phyloP scores from a whole-genome alignment of 1,140 invertebrate genomes.

The Stenopsyche tienmushanensis region DNA sequence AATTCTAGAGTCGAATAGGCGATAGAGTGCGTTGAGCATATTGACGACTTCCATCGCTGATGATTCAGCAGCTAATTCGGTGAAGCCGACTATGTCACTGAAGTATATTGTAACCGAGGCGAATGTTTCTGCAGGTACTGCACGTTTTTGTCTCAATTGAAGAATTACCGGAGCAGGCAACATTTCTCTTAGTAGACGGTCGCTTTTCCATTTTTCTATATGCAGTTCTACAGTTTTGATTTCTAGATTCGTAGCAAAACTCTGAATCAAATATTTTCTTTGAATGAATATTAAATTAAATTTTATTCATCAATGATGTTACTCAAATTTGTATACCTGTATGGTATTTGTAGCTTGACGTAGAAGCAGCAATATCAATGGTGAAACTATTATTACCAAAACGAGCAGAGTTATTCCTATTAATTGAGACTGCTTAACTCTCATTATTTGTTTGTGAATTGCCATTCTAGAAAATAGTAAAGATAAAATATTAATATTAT shows the following conservation, averaged over 20 bases:
- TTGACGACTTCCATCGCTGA: conserved; percentile 84
- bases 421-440: too few species aligned
- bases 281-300: conserved; percentile 3
- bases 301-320: conserved; percentile 17
- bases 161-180: conserved; percentile 71
- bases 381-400: conserved; percentile 76
- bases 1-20: conserved; percentile 80
- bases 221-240: conserved; percentile 80
- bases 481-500: too few species aligned
- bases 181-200: conserved; percentile 81
- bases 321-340: conserved; percentile 60
- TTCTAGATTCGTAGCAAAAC: conserved; percentile 76
- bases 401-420: conserved; percentile 75
- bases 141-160: conserved; percentile 70
- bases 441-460: too few species aligned
- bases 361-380: conserved; percentile 80
- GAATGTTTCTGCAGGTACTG: conserved; percentile 79
- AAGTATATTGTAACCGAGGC: conserved; percentile 84
- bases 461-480: too few species aligned
- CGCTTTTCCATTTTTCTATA: conserved; percentile 80
- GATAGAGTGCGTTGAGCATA: conserved; percentile 84
- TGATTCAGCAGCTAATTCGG: conserved; percentile 78
- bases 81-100: conserved; percentile 89
- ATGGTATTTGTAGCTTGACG: conserved; percentile 83
- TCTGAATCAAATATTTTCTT: conserved; percentile 52